Evolutionary conservation across 2,113 vertebrate genomes (phyloP).

Genomic region (Tachysurus fulvidraco): DNA sequence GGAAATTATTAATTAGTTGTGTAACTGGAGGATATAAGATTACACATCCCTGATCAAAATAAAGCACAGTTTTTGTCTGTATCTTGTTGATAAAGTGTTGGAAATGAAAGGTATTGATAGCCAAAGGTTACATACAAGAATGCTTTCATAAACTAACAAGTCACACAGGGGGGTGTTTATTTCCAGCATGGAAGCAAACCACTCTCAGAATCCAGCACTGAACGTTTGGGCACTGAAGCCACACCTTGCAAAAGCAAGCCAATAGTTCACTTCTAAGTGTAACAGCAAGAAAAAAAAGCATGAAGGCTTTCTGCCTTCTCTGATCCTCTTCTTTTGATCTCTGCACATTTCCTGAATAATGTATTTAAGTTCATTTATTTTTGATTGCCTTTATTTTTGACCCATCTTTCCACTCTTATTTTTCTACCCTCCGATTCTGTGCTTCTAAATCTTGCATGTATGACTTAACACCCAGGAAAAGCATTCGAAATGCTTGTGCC

Average conservation of each 20-base stretch:
- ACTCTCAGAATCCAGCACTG: neutral
- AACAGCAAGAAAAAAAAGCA: neutral
- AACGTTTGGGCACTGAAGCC: slow-evolving; percentile 15
- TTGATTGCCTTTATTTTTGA: slow-evolving; percentile 27
- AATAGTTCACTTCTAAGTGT: slow-evolving; percentile 38
- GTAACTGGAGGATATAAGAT: neutral
- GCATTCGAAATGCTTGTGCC: neutral
- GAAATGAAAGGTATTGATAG: neutral
- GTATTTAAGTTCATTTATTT: slow-evolving; percentile 42
- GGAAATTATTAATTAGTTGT: neutral
- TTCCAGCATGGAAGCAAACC: slow-evolving; percentile 30
- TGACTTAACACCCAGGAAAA: neutral
- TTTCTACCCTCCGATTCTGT: neutral
- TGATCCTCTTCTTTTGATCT: slow-evolving; percentile 39
- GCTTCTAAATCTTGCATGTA: neutral
- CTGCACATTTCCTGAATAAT: slow-evolving; percentile 23
- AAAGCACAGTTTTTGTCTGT: neutral
- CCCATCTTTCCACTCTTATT: neutral
- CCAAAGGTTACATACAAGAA: slow-evolving; percentile 6
- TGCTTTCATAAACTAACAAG: neutral
- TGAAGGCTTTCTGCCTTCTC: neutral
- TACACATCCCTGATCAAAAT: neutral
- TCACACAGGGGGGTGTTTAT: slow-evolving; percentile 20
- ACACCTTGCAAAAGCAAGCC: slow-evolving; percentile 10
- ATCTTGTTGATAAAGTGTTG: neutral